Evolutionary conservation across 2,113 vertebrate genomes (phyloP).

Genomic region (Xiphophorus maculatus): DNA sequence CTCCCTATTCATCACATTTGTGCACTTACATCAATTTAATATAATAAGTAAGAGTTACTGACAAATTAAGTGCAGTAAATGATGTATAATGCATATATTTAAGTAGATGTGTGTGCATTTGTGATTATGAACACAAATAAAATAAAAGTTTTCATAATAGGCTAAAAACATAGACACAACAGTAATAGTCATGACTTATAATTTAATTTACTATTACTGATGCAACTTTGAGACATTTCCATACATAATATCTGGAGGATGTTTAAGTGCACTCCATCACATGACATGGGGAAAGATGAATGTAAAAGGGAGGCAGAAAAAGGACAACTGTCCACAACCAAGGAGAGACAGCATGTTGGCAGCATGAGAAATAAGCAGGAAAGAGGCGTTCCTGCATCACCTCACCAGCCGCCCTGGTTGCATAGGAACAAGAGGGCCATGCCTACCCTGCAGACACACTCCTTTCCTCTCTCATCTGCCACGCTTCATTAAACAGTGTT

Average conservation of each 20-base stretch:
- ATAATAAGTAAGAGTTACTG: neutral
- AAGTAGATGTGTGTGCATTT: neutral
- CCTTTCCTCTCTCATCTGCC: conserved; percentile 74
- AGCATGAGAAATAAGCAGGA: conserved; percentile 73
- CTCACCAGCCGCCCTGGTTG: conserved; percentile 74
- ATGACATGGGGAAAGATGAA: conserved; percentile 13
- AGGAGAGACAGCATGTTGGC: conserved; percentile 55
- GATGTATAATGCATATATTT: neutral
- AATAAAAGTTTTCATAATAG: neutral
- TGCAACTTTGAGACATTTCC: neutral
- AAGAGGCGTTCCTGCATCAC: conserved; percentile 70
- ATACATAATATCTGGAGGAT: neutral
- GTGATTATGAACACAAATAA: neutral
- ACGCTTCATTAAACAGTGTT: conserved; percentile 80
- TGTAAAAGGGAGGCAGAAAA: conserved; percentile 18
- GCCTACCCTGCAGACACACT: conserved; percentile 78
- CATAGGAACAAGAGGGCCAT: conserved; percentile 77
- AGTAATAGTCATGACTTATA: neutral
- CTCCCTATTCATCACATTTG: neutral
- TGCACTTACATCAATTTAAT: neutral
- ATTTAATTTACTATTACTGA: neutral
- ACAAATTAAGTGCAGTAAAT: neutral
- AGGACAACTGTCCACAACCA: conserved; percentile 41
- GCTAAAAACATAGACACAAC: neutral
- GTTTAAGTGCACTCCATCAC: conserved; percentile 23